A percentile compares a stretch with the other conserved stretches of the same genome.
Evolutionary conservation across 2,113 vertebrate species (phyloP).

Genomic region (Python bivittatus): DNA sequence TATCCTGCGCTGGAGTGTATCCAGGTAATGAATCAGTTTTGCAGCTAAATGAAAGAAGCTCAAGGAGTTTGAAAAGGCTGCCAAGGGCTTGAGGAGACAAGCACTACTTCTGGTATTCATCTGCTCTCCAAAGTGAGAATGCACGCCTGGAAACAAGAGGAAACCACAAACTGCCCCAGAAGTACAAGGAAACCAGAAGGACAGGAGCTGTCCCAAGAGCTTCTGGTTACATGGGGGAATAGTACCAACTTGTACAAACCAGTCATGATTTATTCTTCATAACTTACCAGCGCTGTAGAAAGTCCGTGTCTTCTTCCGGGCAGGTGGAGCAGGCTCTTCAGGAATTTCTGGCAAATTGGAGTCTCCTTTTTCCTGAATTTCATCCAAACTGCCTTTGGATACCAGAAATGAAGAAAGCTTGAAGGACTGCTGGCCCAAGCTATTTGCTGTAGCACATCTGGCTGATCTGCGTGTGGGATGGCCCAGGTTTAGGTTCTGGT

Average conservation of each 20-base stretch:
- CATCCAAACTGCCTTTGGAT: slow-evolving; percentile 51
- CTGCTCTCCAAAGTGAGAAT: neutral
- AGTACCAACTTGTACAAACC: neutral
- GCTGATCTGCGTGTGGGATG: slow-evolving; percentile 64
- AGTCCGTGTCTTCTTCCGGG: slow-evolving; percentile 89
- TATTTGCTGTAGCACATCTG: slow-evolving; percentile 51
- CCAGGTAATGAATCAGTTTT: neutral
- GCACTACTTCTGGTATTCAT: too few relatives aligned
- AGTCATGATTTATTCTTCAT: fast-evolving
- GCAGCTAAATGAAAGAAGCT: neutral
- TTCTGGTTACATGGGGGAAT: neutral
- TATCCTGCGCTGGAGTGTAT: neutral
- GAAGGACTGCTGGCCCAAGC: slow-evolving; percentile 40
- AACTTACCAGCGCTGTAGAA: slow-evolving; percentile 85
- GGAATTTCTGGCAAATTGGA: slow-evolving; percentile 3
- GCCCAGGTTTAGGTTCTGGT: slow-evolving; percentile 68
- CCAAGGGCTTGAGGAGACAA: neutral
- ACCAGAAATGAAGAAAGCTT: slow-evolving; percentile 41
- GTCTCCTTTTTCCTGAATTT: slow-evolving; percentile 51
- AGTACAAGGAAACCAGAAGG: neutral
- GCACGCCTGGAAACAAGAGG: neutral
- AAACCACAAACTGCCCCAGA: neutral
- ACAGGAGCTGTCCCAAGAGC: neutral
- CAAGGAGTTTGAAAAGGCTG: neutral
- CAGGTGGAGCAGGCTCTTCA: slow-evolving; percentile 43